These are phyloP conservation scores for Amazona finschi DNA, from an alignment of 2,797 vertebrate species.

Conservation along the genomic window DNA sequence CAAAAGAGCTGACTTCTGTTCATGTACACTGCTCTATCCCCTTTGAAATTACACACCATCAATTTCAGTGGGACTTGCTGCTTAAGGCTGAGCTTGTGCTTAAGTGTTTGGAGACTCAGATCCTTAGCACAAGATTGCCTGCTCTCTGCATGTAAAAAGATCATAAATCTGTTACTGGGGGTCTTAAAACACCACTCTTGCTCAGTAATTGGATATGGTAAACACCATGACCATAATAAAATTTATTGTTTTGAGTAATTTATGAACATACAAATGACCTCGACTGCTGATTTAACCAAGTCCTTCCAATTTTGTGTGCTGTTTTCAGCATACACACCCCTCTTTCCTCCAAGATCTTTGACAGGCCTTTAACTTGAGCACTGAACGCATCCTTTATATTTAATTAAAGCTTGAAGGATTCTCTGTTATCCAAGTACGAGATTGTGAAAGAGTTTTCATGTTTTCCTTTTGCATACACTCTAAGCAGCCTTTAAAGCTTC, in stretches of 20 bases:
- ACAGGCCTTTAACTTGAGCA: conserved; percentile 7
- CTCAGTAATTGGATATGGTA: conserved; percentile 53
- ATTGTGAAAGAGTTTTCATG: background rate
- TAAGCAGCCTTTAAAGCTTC: background rate
- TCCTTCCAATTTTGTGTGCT: background rate
- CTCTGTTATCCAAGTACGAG: background rate
- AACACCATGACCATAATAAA: conserved; percentile 47
- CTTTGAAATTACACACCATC: background rate
- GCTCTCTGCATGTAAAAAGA: background rate
- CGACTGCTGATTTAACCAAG: conserved; percentile 36
- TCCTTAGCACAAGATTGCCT: background rate
- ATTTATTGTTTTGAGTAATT: conserved; percentile 17
- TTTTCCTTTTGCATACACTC: conserved; percentile 4
- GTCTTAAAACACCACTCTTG: conserved; percentile 24
- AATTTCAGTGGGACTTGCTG: background rate
- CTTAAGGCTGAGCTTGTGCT: background rate
- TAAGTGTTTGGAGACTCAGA: background rate
- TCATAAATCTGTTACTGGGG: conserved; percentile 34
- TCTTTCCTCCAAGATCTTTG: conserved; percentile 31
- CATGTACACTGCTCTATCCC: background rate
- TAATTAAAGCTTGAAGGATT: conserved; percentile 41
- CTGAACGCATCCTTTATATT: conserved; percentile 43
- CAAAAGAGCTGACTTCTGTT: background rate
- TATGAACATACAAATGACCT: background rate
- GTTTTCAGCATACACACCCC: conserved; percentile 32